A percentile compares a stretch with the other conserved stretches of the same genome.
phyloP scores from a whole-genome alignment of 2,888 invertebrate species.

The Chromoteleia sp. region DNA sequence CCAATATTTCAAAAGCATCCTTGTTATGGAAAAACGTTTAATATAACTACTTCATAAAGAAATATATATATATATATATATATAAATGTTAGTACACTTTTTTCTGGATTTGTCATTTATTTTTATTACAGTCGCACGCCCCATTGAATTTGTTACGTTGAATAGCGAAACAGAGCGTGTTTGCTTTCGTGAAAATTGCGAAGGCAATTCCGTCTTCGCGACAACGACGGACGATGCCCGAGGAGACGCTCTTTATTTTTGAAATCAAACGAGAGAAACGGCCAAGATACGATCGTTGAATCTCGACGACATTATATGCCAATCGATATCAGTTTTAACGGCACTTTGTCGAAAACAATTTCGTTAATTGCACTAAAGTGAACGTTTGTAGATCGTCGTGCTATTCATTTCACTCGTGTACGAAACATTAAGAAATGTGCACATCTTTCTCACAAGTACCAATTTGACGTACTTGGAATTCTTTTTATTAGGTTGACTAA shows the following conservation, averaged over 20 bases:
- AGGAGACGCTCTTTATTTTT: conserved; percentile 36
- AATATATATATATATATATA: no score
- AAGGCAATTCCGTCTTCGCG: conserved; percentile 23
- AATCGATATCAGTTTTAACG: conserved; percentile 30
- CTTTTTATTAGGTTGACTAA: no score
- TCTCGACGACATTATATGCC: conserved; percentile 13
- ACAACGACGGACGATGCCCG: conserved; percentile 23
- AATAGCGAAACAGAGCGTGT: conserved; percentile 30
- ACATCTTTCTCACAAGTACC: no score
- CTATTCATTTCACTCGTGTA: background rate
- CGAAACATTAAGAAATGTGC: no score
- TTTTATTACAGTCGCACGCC: conserved; percentile 25
- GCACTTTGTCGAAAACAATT: conserved; percentile 14
- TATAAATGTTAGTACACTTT: no score
- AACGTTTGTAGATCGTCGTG: conserved; percentile 4
- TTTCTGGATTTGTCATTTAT: conserved; percentile 20
- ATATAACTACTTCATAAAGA: no score
- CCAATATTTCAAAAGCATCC: no score
- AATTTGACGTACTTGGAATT: no score
- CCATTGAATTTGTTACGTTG: conserved; percentile 22
- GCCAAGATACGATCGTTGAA: conserved; percentile 24
- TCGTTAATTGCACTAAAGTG: conserved; percentile 24
- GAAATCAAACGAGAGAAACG: conserved; percentile 20
- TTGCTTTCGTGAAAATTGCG: conserved; percentile 35
- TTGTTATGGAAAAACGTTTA: no score